Conservation (phyloP, 2,888 invertebrate species). For the Arge pagana region DNA sequence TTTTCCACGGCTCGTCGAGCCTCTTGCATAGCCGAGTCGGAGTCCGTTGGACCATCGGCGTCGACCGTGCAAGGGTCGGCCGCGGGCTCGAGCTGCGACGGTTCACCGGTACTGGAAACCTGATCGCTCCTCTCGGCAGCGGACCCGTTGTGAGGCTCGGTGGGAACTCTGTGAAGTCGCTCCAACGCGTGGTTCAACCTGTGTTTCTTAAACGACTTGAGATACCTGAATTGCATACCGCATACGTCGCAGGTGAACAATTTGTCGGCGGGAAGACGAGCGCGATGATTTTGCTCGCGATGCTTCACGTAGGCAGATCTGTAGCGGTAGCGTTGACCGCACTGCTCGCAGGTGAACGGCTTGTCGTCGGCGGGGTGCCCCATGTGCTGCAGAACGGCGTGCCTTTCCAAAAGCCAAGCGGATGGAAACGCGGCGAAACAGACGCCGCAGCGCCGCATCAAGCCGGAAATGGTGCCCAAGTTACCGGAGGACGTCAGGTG, state of each 20-base stretch:
- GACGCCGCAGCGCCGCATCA: slow-evolving; percentile 72
- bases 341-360: slow-evolving; percentile 89
- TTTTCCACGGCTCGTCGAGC: slow-evolving; percentile 33
- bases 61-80: slow-evolving; percentile 62
- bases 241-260: slow-evolving; percentile 90
- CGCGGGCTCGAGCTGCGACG: slow-evolving; percentile 62
- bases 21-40: no score
- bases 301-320: slow-evolving; percentile 84
- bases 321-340: slow-evolving; percentile 88
- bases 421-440: slow-evolving; percentile 88
- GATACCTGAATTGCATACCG: slow-evolving; percentile 88
- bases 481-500: slow-evolving; percentile 38
- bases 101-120: slow-evolving; percentile 76
- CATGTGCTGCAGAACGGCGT: slow-evolving; percentile 83
- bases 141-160: slow-evolving; percentile 34
- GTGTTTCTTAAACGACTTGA: slow-evolving; percentile 89
- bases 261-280: slow-evolving; percentile 85
- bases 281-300: slow-evolving; percentile 87
- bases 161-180: slow-evolving; percentile 70
- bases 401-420: slow-evolving; percentile 84
- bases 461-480: slow-evolving; percentile 50
- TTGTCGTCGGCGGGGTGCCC: slow-evolving; percentile 75
- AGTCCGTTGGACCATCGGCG: slow-evolving; percentile 48
- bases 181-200: slow-evolving; percentile 85
- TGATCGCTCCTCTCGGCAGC: slow-evolving; percentile 66